A percentile compares a stretch with the other conserved stretches of the same genome.
phyloP scores from a whole-genome alignment of 2,888 invertebrate genomes.

The Hypercompe scribonia region DNA sequence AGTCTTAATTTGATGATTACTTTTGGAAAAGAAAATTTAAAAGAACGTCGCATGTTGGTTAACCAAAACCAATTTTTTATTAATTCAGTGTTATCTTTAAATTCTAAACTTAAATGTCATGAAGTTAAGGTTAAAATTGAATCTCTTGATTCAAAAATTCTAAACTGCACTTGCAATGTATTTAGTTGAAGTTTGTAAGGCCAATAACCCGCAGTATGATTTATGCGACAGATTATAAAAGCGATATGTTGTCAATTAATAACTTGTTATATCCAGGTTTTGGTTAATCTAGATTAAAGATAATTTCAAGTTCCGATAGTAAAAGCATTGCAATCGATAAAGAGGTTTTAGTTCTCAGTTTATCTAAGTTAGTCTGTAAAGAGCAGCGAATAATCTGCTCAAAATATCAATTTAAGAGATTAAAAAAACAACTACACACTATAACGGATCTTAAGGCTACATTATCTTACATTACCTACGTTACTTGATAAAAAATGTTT shows the following conservation, averaged over 20 bases:
- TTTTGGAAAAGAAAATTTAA: no score
- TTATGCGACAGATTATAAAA: background rate
- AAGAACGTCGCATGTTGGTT: no score
- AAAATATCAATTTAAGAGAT: no score
- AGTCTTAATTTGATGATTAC: no score
- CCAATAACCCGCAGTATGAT: background rate
- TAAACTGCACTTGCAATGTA: background rate
- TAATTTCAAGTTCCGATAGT: background rate
- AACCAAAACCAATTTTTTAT: no score
- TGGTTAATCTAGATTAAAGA: conserved; percentile 1
- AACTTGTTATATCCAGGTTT: conserved; percentile 1
- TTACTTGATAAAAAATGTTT: no score
- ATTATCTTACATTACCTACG: no score
- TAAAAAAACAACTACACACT: no score
- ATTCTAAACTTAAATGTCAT: background rate
- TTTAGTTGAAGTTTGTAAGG: background rate
- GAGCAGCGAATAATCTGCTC: no score
- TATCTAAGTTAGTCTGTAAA: no score
- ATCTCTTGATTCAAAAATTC: background rate
- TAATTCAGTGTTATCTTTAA: background rate
- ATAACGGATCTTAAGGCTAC: no score
- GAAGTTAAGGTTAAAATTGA: background rate
- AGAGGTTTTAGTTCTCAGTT: background rate
- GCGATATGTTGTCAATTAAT: background rate
- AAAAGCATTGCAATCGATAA: background rate